These are phyloP conservation scores for Fringilla coelebs DNA, from an alignment of 2,797 vertebrate genomes.

Conservation along the genomic window DNA sequence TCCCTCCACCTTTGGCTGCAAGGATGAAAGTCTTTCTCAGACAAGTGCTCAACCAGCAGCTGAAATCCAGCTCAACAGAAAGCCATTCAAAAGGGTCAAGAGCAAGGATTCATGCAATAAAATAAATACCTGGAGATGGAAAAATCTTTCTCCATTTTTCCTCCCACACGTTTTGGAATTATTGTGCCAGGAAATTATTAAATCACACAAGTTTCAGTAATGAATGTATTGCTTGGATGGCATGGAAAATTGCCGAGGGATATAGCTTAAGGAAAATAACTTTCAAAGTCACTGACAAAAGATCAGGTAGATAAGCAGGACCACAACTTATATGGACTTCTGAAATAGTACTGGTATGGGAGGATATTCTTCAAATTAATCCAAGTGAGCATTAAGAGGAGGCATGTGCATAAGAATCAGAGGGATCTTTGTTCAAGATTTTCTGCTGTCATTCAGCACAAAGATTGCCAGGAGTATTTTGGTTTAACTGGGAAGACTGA, in stretches of 20 bases:
- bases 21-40: neutral
- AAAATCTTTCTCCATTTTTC: neutral
- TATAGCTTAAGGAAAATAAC: neutral
- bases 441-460: neutral
- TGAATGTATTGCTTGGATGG: neutral
- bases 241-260: neutral
- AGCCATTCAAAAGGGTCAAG: neutral
- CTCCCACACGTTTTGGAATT: neutral
- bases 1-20: neutral
- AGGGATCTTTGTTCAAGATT: neutral
- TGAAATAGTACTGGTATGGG: neutral
- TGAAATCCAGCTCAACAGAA: neutral
- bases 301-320: neutral
- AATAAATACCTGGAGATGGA: neutral
- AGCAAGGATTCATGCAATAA: neutral
- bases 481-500: neutral
- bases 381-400: neutral
- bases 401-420: neutral
- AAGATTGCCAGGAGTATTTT: neutral
- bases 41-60: neutral
- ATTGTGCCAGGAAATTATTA: conserved; percentile 30
- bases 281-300: neutral
- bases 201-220: neutral
- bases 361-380: neutral
- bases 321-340: neutral